phyloP scores from a whole-genome alignment of 2,113 vertebrate species.

The Irena cyanogastra region DNA sequence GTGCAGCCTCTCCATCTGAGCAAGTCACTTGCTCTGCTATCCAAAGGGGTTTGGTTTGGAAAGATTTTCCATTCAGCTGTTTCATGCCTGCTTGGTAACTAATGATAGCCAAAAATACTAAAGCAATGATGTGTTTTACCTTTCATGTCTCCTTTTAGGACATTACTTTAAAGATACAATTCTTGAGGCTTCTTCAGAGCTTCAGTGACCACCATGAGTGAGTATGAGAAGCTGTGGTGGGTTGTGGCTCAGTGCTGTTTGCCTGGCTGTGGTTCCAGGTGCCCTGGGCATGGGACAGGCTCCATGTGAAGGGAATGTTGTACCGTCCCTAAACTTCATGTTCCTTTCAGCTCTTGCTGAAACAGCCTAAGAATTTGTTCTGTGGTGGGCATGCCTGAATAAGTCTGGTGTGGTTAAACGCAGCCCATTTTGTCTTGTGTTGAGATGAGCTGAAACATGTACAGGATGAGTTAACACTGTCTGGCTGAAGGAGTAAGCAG shows the following conservation, averaged over 20 bases:
- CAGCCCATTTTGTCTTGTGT: not conserved
- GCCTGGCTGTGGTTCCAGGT: not conserved
- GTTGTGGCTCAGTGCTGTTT: not conserved
- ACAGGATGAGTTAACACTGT: not conserved
- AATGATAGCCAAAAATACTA: not conserved
- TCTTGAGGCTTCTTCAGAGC: constrained; percentile 94
- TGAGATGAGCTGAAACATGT: not conserved
- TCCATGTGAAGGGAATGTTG: not conserved
- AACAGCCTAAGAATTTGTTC: not conserved
- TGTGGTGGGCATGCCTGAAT: not conserved
- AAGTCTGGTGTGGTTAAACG: not conserved
- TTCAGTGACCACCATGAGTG: constrained; percentile 99
- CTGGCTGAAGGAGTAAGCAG: not conserved
- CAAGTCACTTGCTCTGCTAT: not conserved
- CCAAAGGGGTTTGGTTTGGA: not conserved
- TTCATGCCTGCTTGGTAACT: not conserved
- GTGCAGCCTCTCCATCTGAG: not conserved
- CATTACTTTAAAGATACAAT: constrained; percentile 98
- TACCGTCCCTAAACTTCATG: not conserved
- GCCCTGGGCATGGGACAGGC: accelerated
- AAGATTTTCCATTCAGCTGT: not conserved
- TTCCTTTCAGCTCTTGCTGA: not conserved
- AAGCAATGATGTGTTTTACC: not conserved
- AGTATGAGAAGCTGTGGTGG: constrained; percentile 62
- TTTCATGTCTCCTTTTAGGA: constrained; percentile 76